These are phyloP conservation scores for Thecocarcelia acutangulata DNA, from an alignment of 2,888 invertebrate genomes.

Conservation along the genomic window DNA sequence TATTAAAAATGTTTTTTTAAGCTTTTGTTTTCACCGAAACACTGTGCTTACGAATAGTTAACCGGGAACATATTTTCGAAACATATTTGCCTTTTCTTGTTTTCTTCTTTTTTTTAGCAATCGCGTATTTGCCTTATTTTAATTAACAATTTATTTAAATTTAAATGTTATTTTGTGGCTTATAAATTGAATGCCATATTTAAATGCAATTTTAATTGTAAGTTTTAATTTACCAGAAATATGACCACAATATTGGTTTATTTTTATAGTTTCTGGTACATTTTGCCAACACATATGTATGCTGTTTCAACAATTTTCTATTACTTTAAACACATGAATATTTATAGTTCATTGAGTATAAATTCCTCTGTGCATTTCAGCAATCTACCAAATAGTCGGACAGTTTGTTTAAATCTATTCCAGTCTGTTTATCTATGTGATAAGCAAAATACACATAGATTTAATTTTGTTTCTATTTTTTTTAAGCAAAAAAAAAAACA, in stretches of 20 bases:
- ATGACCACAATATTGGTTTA: constrained; percentile 57
- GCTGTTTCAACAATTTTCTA: background rate
- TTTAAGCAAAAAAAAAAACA: constrained; percentile 21
- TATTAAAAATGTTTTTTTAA: no score
- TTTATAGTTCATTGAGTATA: constrained; percentile 8
- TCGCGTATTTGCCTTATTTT: constrained; percentile 35
- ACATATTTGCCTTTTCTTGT: no score
- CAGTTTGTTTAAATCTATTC: constrained; percentile 38
- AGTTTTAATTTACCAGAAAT: constrained; percentile 68
- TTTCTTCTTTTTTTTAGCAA: no score
- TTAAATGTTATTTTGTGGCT: constrained; percentile 63
- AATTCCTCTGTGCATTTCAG: background rate
- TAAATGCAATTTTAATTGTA: constrained; percentile 70
- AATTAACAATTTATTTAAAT: constrained; percentile 65
- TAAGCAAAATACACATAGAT: constrained; percentile 18
- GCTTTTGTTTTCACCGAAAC: no score
- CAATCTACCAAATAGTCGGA: constrained; percentile 30
- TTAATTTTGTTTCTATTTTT: background rate
- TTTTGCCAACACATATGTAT: background rate
- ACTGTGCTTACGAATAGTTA: no score
- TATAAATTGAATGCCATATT: constrained; percentile 64
- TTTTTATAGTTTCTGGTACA: constrained; percentile 15
- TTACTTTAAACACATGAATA: constrained; percentile 19
- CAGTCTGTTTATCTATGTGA: constrained; percentile 33
- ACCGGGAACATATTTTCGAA: no score